Evolutionary conservation across 2,888 invertebrate genomes (phyloP).

Genomic region (Oeneis ivallda): DNA sequence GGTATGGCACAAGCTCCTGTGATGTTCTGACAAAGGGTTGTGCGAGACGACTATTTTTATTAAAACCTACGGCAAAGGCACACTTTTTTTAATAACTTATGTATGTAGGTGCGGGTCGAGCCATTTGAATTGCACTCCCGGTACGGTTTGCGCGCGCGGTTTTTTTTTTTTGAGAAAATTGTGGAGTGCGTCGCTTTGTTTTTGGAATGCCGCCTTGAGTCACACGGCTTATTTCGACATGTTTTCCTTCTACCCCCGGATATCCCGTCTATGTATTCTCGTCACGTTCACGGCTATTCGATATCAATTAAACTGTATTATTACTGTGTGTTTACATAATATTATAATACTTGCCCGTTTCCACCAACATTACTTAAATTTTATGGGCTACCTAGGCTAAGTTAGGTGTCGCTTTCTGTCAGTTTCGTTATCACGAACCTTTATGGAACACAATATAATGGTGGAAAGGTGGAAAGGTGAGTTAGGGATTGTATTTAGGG

Average conservation of each 20-base stretch:
- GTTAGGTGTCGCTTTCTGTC: too few species aligned
- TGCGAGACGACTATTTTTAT: constrained; percentile 79
- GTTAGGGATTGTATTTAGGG: too few species aligned
- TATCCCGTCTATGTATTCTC: constrained; percentile 32
- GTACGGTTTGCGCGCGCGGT: constrained; percentile 58
- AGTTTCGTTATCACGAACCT: too few species aligned
- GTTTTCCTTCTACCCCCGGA: constrained; percentile 43
- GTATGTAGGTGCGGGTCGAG: constrained; percentile 63
- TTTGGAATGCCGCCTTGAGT: constrained; percentile 61
- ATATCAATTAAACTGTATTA: constrained; percentile 17
- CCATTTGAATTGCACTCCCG: constrained; percentile 58
- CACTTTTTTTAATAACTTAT: constrained; percentile 82
- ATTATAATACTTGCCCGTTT: too few species aligned
- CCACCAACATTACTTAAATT: too few species aligned
- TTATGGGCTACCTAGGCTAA: too few species aligned
- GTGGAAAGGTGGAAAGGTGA: too few species aligned
- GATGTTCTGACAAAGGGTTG: constrained; percentile 78
- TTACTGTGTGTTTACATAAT: not conserved
- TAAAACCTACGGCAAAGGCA: constrained; percentile 77
- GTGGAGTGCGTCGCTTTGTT: constrained; percentile 69
- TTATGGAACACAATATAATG: too few species aligned
- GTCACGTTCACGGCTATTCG: constrained; percentile 33
- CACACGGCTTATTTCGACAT: constrained; percentile 53
- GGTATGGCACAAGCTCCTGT: constrained; percentile 70
- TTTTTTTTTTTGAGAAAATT: constrained; percentile 68